A percentile compares a stretch with the other conserved stretches of the same genome.
phyloP scores from a whole-genome alignment of 2,888 invertebrate genomes.

The Myathropa florea region DNA sequence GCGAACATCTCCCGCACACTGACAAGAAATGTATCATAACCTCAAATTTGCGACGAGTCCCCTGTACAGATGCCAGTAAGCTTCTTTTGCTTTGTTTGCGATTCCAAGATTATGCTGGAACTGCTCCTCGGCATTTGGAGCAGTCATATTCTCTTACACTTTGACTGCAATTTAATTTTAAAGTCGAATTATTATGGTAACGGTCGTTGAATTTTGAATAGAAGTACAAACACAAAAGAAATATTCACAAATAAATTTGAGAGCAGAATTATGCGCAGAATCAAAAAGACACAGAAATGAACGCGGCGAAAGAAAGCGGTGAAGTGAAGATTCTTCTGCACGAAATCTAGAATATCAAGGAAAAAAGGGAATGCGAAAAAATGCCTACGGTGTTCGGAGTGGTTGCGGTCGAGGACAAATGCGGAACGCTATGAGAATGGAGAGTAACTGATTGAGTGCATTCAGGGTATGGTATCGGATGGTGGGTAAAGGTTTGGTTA shows the following conservation, averaged over 20 bases:
- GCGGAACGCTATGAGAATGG: slow-evolving; percentile 17
- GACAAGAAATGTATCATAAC: slow-evolving; percentile 67
- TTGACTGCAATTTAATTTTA: not conserved
- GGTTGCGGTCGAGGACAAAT: slow-evolving; percentile 34
- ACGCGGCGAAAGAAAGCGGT: slow-evolving; percentile 42
- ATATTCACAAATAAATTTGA: slow-evolving; percentile 47
- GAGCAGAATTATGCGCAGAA: slow-evolving; percentile 48
- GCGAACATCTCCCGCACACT: not conserved
- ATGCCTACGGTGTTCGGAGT: not conserved
- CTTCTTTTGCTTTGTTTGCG: slow-evolving; percentile 66
- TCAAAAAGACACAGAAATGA: slow-evolving; percentile 30
- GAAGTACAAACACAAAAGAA: slow-evolving; percentile 45
- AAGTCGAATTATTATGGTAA: slow-evolving; percentile 17
- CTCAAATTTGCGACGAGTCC: slow-evolving; percentile 73
- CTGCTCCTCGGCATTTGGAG: slow-evolving; percentile 4
- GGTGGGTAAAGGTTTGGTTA: not conserved
- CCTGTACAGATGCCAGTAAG: slow-evolving; percentile 70
- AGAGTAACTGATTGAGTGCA: not conserved
- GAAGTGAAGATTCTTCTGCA: slow-evolving; percentile 54
- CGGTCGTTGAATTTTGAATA: slow-evolving; percentile 29
- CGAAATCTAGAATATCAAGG: slow-evolving; percentile 44
- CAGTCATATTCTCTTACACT: slow-evolving; percentile 14
- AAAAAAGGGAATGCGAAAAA: slow-evolving; percentile 47
- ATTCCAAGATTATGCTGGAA: slow-evolving; percentile 32
- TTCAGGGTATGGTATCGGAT: not conserved